Evolutionary conservation across 2,797 vertebrate species (phyloP).

Genomic region (Tinamus major): DNA sequence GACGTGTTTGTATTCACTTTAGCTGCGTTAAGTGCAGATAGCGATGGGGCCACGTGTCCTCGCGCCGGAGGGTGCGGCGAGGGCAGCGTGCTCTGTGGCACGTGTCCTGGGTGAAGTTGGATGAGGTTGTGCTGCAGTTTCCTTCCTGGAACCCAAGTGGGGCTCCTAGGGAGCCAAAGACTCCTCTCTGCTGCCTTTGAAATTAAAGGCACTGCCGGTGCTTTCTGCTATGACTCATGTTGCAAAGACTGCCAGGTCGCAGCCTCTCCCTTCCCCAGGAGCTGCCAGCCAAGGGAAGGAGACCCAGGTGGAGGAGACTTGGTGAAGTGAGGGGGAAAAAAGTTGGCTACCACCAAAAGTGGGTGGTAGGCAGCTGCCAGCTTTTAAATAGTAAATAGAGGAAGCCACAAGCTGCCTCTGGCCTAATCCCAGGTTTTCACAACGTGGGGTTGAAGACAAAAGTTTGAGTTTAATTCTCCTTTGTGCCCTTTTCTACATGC

Average conservation of each 20-base stretch:
- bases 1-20: background rate
- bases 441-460: background rate
- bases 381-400: background rate
- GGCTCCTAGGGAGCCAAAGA: background rate
- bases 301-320: background rate
- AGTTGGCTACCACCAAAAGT: background rate
- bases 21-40: background rate
- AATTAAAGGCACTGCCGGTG: background rate
- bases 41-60: background rate
- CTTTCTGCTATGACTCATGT: background rate
- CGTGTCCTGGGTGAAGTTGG: accelerated
- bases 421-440: background rate
- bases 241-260: background rate
- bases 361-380: background rate
- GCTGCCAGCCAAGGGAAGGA: background rate
- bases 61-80: background rate
- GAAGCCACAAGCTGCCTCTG: background rate
- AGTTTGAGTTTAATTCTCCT: background rate
- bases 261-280: background rate
- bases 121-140: background rate
- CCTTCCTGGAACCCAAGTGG: background rate
- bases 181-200: background rate
- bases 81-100: background rate
- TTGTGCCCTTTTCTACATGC: background rate
- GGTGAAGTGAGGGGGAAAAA: background rate